Base-by-base conservation (phyloP, 2,888 invertebrate genomes). In the Chamaedrilus cognettii region DNA sequence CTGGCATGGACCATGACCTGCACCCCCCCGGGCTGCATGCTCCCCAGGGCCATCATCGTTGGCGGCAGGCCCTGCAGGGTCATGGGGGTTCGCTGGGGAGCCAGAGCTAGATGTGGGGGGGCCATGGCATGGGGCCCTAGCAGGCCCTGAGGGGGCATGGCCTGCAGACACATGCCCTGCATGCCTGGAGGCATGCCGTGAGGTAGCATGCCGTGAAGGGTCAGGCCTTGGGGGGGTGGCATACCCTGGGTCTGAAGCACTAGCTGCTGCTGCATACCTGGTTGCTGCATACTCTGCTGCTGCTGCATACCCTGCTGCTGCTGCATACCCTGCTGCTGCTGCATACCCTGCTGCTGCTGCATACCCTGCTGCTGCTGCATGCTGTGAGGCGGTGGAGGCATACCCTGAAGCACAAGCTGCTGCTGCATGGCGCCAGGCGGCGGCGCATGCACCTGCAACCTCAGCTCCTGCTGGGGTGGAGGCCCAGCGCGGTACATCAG, bases 341-440 rank as follows among this genome's bases (percentile, higher is more conserved):
- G 42, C 42, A 42, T 42, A 19, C 42, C 19, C 42, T 42, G 42
- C 42, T 42, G 60, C 33, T 30, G 60, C 23, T 23, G n/a, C 23
- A 35, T 35, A 3, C 35, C 60, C 26, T 35, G 60, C 60, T 60
- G 60, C 60, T 35, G 42, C 2, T 57, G 26, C 58, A 33, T 49
- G 35, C 23, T 34, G 28, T 60, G 65, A 35, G 63, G 68, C 32
- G 52, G 70, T 1, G 62, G 60, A 42, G 59, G 67, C 19, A 59
- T 26, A 32, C 31, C 26, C 55, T 63, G 65, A 23, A 30, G n/a
- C 23, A 23, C 23, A 60, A 65, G 42, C 42, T 42, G 42, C 42
- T 42, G 42, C 42, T 42, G 42, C 42, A 42, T 42, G 42, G 19
- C 19, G 42, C 42, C 19, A 7, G 7, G 42, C 7, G 42, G 42